Evolutionary conservation across 2,888 invertebrate genomes (phyloP).

Genomic region (Pardosa pseudoannulata): DNA sequence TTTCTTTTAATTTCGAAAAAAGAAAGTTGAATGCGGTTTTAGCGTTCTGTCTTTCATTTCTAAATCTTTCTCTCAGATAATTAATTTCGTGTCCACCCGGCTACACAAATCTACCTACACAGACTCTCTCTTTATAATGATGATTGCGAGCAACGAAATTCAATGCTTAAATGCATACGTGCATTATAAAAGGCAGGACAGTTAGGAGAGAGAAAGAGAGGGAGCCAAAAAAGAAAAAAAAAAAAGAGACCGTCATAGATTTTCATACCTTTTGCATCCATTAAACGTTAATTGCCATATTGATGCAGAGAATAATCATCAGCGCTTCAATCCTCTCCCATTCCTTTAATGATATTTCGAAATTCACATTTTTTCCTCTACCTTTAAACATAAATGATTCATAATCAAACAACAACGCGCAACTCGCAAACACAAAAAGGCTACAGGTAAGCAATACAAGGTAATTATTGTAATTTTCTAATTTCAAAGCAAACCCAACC

Average conservation of each 20-base stretch:
- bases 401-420: neutral
- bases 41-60: neutral
- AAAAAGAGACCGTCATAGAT: neutral
- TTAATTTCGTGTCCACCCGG: neutral
- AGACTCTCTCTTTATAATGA: neutral
- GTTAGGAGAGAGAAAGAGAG: neutral
- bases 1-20: no score
- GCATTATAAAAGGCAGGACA: neutral
- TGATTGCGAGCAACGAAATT: neutral
- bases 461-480: constrained; percentile 17
- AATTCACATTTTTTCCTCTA: neutral
- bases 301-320: constrained; percentile 4
- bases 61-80: neutral
- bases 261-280: constrained; percentile 10
- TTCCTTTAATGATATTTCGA: constrained; percentile 15
- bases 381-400: neutral
- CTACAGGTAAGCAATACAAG: constrained; percentile 13
- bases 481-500: neutral
- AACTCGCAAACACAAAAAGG: neutral
- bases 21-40: no score
- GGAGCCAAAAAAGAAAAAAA: neutral
- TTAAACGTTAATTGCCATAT: constrained; percentile 13
- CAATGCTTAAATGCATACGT: neutral
- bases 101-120: no score
- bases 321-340: neutral